phyloP scores from a whole-genome alignment of 2,888 invertebrate genomes.

The Hedya salicella region DNA sequence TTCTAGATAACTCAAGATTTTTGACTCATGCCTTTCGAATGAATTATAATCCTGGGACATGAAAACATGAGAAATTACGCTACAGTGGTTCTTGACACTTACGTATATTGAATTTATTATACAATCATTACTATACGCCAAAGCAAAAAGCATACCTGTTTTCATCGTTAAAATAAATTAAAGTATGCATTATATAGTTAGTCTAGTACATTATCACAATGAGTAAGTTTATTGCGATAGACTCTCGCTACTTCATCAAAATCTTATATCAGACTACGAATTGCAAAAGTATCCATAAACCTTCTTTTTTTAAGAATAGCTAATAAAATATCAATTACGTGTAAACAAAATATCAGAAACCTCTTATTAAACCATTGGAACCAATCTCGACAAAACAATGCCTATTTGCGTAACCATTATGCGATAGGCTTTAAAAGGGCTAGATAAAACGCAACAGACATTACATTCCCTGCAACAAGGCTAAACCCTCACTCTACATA shows the following conservation, averaged over 20 bases:
- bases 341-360: neutral
- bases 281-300: too few species aligned
- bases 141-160: too few species aligned
- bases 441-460: conserved; percentile 32
- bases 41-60: neutral
- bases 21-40: conserved; percentile 19
- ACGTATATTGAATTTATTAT: too few species aligned
- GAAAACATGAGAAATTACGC: too few species aligned
- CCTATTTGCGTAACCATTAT: conserved; percentile 41
- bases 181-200: too few species aligned
- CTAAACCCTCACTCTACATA: conserved; percentile 8
- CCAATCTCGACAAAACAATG: conserved; percentile 37
- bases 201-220: too few species aligned
- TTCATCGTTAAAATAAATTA: too few species aligned
- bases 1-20: conserved; percentile 29
- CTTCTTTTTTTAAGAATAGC: neutral
- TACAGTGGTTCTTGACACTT: too few species aligned
- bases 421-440: conserved; percentile 33
- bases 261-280: too few species aligned
- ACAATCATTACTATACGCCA: too few species aligned
- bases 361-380: conserved; percentile 38
- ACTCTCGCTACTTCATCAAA: too few species aligned
- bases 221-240: too few species aligned
- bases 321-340: neutral
- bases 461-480: neutral